A percentile compares a stretch with the other conserved stretches of the same genome.
Evolutionary conservation across 2,113 vertebrate genomes (phyloP).

Genomic region (Cyphomyrus discorhynchus): DNA sequence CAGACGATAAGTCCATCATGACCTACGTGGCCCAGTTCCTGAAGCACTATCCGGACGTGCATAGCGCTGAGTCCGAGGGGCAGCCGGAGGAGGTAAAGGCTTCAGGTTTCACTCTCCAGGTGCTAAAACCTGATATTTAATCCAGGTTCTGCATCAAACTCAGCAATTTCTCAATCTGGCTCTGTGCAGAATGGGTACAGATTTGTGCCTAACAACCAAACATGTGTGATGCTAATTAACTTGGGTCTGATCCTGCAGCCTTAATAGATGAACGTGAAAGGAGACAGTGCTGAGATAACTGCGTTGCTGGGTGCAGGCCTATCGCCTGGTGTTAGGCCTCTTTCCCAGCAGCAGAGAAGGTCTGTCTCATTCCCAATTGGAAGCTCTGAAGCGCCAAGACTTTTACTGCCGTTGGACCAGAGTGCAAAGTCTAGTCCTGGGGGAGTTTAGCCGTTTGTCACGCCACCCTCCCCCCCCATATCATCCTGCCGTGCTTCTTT

Average conservation of each 20-base stretch:
- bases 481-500: neutral
- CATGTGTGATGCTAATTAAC: neutral
- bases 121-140: neutral
- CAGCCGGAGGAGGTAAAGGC: constrained; percentile 70
- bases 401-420: neutral
- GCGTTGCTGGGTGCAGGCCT: neutral
- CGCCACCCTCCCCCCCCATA: neutral
- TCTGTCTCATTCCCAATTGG: neutral
- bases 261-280: neutral
- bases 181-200: neutral
- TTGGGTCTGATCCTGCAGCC: neutral
- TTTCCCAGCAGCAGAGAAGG: neutral
- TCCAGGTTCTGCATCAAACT: neutral
- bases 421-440: neutral
- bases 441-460: neutral
- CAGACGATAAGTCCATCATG: constrained; percentile 98
- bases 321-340: neutral
- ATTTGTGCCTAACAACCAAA: neutral
- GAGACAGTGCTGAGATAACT: neutral
- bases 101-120: neutral
- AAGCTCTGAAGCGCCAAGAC: neutral
- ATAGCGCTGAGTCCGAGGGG: constrained; percentile 52
- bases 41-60: constrained; percentile 76
- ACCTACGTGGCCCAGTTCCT: constrained; percentile 96
- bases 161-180: neutral